Percentiles rank a stretch among this genome's conserved stretches.
These are phyloP conservation scores for Pseudachorutes palmiensis DNA, from an alignment of 1,140 invertebrate species.

Conservation along the genomic window DNA sequence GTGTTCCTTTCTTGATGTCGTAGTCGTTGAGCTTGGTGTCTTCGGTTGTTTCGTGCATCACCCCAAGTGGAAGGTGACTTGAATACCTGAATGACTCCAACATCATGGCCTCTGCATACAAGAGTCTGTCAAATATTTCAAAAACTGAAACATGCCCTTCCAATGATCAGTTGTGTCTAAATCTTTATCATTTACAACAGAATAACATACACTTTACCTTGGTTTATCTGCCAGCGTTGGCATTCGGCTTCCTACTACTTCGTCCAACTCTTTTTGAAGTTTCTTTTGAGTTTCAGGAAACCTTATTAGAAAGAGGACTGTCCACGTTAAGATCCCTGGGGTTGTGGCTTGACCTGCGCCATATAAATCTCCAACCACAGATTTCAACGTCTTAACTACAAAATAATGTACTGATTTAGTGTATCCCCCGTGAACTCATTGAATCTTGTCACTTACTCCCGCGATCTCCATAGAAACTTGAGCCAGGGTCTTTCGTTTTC, in stretches of 20 bases:
- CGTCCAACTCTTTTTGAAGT: neutral
- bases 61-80: slow-evolving; percentile 1
- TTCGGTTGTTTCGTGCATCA: slow-evolving; percentile 9
- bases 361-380: neutral
- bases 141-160: neutral
- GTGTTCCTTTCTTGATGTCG: neutral
- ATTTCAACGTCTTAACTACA: neutral
- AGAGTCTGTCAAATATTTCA: slow-evolving; percentile 42
- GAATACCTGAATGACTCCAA: slow-evolving; percentile 16
- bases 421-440: neutral
- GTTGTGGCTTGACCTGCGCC: neutral
- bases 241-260: neutral
- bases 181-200: neutral
- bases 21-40: neutral
- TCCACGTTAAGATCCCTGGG: neutral
- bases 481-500: neutral
- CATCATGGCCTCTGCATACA: slow-evolving; percentile 26
- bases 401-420: neutral
- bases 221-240: neutral
- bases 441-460: neutral
- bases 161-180: neutral
- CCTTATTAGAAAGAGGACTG: neutral
- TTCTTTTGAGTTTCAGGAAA: neutral
- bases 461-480: neutral
- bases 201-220: neutral